phyloP scores from a whole-genome alignment of 1,140 invertebrate species.

The Reticulitermes speratus region DNA sequence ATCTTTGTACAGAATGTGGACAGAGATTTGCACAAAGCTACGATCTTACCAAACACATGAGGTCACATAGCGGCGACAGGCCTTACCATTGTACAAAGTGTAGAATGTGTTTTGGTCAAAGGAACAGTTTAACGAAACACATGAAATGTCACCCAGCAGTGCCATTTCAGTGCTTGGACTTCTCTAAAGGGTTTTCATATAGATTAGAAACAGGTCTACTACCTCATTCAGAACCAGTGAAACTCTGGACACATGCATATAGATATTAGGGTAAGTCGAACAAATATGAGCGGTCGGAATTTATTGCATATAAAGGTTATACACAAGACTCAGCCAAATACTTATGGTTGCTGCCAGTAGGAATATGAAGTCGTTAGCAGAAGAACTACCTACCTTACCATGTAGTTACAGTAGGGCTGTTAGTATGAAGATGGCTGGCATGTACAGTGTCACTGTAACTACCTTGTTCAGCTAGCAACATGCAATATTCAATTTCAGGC shows the following conservation, averaged over 20 bases:
- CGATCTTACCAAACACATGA: slow-evolving; percentile 44
- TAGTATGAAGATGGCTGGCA: too few species aligned
- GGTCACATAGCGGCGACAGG: slow-evolving; percentile 51
- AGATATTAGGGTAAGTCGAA: neutral
- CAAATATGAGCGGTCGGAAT: neutral
- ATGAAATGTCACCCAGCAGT: slow-evolving; percentile 68
- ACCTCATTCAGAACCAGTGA: neutral
- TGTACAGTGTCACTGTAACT: too few species aligned
- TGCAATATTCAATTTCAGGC: too few species aligned
- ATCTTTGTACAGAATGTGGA: slow-evolving; percentile 4
- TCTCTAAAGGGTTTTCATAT: slow-evolving; percentile 40
- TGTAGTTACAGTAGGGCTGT: too few species aligned
- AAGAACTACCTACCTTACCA: too few species aligned
- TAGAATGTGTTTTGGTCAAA: slow-evolving; percentile 49
- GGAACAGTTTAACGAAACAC: slow-evolving; percentile 55
- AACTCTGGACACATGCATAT: neutral
- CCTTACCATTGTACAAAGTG: slow-evolving; percentile 54
- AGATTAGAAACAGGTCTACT: neutral
- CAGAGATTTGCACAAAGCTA: neutral
- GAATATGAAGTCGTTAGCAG: too few species aligned
- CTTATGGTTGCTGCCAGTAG: too few species aligned
- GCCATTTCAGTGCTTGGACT: slow-evolving; percentile 48
- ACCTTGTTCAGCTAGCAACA: too few species aligned
- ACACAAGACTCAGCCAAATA: too few species aligned
- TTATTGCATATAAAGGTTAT: too few species aligned